Conservation (phyloP, 2,888 invertebrate genomes). For the Rotaria socialis region DNA sequence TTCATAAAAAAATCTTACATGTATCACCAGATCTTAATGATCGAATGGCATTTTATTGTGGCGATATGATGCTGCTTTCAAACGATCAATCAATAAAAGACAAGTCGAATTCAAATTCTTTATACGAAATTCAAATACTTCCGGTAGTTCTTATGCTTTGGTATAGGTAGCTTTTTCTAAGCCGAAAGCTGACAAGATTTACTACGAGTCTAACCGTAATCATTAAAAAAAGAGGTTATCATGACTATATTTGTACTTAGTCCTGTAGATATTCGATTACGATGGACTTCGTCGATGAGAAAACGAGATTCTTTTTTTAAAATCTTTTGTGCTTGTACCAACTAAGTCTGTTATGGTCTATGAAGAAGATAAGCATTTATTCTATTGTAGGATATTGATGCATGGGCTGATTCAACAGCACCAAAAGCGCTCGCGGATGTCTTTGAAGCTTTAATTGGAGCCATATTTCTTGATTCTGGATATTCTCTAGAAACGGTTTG, state of each 20-base stretch:
- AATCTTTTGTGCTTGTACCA: no score
- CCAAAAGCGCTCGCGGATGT: constrained; percentile 46
- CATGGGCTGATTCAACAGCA: constrained; percentile 24
- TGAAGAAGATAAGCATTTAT: not conserved
- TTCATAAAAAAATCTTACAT: constrained; percentile 40
- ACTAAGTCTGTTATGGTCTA: no score
- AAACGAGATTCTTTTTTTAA: no score
- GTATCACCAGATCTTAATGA: not conserved
- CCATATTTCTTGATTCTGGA: constrained; percentile 45
- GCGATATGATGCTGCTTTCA: not conserved
- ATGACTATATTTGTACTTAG: no score
- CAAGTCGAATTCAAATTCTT: not conserved
- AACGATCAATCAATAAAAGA: not conserved
- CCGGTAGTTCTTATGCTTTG: no score
- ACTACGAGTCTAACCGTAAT: no score
- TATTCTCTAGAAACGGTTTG: constrained; percentile 42
- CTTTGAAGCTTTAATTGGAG: constrained; percentile 44
- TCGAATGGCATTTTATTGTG: not conserved
- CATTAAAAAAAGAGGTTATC: no score
- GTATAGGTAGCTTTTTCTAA: no score
- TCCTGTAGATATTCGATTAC: no score
- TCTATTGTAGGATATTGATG: not conserved
- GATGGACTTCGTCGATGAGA: no score
- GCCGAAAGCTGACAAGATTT: no score
- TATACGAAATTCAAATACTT: no score